Evolutionary conservation across 2,888 invertebrate genomes (phyloP).

Genomic region (Rhagonycha lutea): DNA sequence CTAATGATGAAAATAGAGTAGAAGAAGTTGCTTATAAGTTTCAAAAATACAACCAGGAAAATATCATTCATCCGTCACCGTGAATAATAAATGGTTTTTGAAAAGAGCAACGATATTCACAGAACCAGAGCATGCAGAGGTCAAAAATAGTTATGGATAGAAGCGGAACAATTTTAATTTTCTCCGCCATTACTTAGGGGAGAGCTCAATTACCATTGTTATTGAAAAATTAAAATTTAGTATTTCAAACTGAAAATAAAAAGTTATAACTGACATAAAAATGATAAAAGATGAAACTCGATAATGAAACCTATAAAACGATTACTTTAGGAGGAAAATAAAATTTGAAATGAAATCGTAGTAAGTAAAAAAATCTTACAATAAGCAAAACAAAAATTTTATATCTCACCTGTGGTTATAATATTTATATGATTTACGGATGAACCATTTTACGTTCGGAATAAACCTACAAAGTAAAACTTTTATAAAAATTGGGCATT

Average conservation of each 20-base stretch:
- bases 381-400: too few species aligned
- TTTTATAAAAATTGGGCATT: too few species aligned
- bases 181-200: background rate
- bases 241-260: background rate
- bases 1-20: background rate
- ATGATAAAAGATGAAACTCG: background rate
- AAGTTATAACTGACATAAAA: background rate
- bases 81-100: background rate
- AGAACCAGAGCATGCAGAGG: background rate
- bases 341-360: background rate
- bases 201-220: background rate
- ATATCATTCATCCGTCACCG: background rate
- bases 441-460: too few species aligned
- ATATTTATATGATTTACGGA: too few species aligned
- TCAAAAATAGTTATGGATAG: background rate
- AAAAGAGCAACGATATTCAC: background rate
- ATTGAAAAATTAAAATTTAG: background rate
- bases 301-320: background rate
- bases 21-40: background rate
- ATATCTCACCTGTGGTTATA: too few species aligned
- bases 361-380: too few species aligned
- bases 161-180: background rate
- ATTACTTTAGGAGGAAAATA: background rate
- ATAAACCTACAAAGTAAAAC: too few species aligned
- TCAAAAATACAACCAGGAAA: background rate